Evolutionary conservation across 1,140 invertebrate genomes (phyloP).

Genomic region (Melanaphis sacchari): DNA sequence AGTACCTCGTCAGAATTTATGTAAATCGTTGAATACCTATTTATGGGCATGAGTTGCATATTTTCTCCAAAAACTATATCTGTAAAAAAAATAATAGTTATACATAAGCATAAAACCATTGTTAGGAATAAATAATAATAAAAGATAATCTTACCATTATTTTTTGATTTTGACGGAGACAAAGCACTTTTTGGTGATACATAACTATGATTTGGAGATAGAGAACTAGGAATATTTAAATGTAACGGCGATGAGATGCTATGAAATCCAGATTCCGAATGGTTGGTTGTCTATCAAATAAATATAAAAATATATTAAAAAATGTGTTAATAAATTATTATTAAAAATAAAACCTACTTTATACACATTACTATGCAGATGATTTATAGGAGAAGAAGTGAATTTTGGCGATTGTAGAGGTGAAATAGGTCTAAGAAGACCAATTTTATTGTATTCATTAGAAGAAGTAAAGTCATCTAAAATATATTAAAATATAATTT

Average conservation of each 20-base stretch:
- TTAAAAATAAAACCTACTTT: conserved; percentile 21
- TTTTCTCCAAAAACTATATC: conserved; percentile 71
- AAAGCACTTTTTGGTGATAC: conserved; percentile 43
- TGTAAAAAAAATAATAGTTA: conserved; percentile 55
- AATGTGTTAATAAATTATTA: background rate
- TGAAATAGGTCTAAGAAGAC: conserved; percentile 48
- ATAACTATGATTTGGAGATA: conserved; percentile 49
- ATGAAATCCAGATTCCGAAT: conserved; percentile 52
- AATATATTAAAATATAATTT: background rate
- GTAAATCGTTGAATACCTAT: conserved; percentile 70
- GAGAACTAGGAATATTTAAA: conserved; percentile 51
- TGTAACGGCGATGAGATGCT: conserved; percentile 48
- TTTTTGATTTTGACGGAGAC: conserved; percentile 44
- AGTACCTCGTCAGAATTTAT: conserved; percentile 66
- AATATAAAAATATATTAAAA: conserved; percentile 16
- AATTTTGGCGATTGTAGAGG: conserved; percentile 52
- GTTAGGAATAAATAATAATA: background rate
- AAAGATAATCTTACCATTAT: conserved; percentile 34
- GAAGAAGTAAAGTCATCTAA: conserved; percentile 35
- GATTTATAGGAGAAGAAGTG: conserved; percentile 54
- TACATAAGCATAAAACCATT: background rate
- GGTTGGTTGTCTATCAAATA: conserved; percentile 33
- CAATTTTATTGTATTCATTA: conserved; percentile 34
- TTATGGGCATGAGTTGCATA: conserved; percentile 71
- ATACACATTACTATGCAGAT: conserved; percentile 7